A percentile compares a stretch with the other conserved stretches of the same genome.
Evolutionary conservation across 2,888 invertebrate species (phyloP).

Genomic region (Polietes domitor): DNA sequence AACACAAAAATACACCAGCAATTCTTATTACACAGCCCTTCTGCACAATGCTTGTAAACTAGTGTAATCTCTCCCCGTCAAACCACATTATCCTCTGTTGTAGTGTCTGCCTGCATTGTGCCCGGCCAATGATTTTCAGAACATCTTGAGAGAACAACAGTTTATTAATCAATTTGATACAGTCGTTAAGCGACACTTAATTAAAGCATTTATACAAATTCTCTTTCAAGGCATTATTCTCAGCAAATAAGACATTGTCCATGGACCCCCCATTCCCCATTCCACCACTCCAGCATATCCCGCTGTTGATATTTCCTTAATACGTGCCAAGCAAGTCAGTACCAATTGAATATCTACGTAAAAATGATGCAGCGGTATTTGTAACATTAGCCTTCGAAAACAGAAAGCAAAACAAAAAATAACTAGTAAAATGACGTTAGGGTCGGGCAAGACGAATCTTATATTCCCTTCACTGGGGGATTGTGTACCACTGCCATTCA

Average conservation of each 20-base stretch:
- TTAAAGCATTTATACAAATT: slow-evolving; percentile 53
- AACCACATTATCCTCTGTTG: no score
- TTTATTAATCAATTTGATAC: slow-evolving; percentile 16
- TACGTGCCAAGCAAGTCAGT: background rate
- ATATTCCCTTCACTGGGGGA: no score
- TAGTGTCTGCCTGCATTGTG: no score
- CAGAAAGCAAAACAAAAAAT: background rate
- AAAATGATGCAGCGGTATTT: background rate
- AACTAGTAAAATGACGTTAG: background rate
- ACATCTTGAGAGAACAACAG: background rate
- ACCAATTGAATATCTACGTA: background rate
- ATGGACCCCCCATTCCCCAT: background rate
- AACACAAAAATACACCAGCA: no score
- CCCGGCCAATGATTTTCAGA: no score
- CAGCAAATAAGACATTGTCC: background rate
- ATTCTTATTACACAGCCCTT: no score
- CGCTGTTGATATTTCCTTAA: background rate
- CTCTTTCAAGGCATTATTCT: slow-evolving; percentile 2
- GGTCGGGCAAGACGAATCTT: no score
- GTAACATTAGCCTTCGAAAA: no score
- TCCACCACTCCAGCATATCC: background rate
- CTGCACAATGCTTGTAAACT: no score
- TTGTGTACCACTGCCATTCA: no score
- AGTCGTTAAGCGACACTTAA: slow-evolving; percentile 59
- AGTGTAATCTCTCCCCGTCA: no score